phyloP scores from a whole-genome alignment of 2,113 vertebrate genomes.

The Malurus cyaneus region DNA sequence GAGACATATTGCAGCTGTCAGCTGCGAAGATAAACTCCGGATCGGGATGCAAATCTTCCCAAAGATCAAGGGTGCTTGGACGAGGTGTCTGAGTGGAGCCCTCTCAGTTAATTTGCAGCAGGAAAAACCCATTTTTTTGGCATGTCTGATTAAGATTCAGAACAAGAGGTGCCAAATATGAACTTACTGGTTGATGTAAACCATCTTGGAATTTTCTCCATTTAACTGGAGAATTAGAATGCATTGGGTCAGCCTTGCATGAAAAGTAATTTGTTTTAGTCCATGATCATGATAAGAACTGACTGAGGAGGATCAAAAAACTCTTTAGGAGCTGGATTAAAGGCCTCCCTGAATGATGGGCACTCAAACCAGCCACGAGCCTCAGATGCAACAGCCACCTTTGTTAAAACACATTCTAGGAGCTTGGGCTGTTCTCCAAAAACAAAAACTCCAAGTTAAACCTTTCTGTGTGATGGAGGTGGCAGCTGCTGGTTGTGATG shows the following conservation, averaged over 20 bases:
- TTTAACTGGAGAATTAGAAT: not conserved
- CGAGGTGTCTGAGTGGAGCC: not conserved
- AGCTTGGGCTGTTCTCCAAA: not conserved
- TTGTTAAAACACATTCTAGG: not conserved
- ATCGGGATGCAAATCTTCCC: not conserved
- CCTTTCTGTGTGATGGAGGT: not conserved
- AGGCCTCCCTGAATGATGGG: not conserved
- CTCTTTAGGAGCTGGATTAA: not conserved
- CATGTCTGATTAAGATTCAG: slow-evolving; percentile 1
- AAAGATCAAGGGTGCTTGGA: slow-evolving; percentile 45
- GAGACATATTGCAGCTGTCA: slow-evolving; percentile 55
- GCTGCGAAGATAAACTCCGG: not conserved
- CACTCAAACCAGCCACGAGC: not conserved
- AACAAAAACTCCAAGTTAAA: not conserved
- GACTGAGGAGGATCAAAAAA: not conserved
- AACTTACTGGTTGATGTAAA: not conserved
- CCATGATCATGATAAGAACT: not conserved
- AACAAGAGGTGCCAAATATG: not conserved
- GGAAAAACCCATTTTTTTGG: not conserved
- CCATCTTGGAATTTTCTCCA: not conserved
- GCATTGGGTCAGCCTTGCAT: not conserved
- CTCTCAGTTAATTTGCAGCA: not conserved
- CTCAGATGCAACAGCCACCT: not conserved
- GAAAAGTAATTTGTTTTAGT: slow-evolving; percentile 37
- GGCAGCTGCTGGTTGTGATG: not conserved